Percentiles rank a stretch among this genome's conserved stretches.
These are phyloP conservation scores for Hyalella azteca DNA, from an alignment of 2,888 invertebrate species.

Conservation along the genomic window DNA sequence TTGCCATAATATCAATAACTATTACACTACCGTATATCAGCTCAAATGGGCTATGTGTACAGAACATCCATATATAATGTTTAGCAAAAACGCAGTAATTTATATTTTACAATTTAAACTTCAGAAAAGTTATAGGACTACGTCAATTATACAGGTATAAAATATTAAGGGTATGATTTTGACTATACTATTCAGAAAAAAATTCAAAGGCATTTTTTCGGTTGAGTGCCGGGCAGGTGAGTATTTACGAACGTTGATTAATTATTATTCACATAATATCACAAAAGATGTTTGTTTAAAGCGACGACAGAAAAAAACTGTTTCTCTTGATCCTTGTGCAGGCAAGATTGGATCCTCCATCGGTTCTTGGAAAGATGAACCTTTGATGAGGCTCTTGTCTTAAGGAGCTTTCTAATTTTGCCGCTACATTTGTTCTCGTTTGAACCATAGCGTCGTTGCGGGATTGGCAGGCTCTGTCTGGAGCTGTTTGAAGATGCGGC, in stretches of 20 bases:
- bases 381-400: constrained; percentile 34
- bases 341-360: constrained; percentile 29
- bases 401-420: constrained; percentile 32
- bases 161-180: too few relatives aligned
- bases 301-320: not conserved
- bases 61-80: too few relatives aligned
- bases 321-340: not conserved
- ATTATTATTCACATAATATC: not conserved
- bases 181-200: too few relatives aligned
- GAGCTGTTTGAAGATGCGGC: constrained; percentile 36
- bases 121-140: too few relatives aligned
- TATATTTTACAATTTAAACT: too few relatives aligned
- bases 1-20: too few relatives aligned
- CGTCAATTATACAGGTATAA: too few relatives aligned
- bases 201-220: too few relatives aligned
- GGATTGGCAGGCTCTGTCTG: constrained; percentile 23
- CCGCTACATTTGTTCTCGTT: constrained; percentile 32
- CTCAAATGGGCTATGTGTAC: too few relatives aligned
- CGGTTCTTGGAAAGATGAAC: constrained; percentile 28
- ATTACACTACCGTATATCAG: too few relatives aligned
- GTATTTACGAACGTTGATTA: not conserved
- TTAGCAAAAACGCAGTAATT: too few relatives aligned
- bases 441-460: constrained; percentile 13
- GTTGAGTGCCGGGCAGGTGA: too few relatives aligned
- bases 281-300: not conserved